These are phyloP conservation scores for Eupithecia abbreviata DNA, from an alignment of 2,888 invertebrate genomes.

Conservation along the genomic window DNA sequence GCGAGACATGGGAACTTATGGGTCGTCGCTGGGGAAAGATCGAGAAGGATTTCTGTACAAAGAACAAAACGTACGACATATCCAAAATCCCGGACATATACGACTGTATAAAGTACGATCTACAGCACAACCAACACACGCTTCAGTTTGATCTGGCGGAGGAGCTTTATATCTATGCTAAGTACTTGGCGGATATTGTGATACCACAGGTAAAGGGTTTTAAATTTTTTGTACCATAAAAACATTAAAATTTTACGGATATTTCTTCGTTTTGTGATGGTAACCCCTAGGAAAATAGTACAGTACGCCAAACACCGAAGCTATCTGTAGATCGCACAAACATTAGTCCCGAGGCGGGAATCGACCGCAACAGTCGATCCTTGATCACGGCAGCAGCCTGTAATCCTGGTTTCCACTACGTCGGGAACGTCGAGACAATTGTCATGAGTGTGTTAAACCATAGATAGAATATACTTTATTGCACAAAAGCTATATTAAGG, in stretches of 20 bases:
- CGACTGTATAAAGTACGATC: conserved; percentile 99
- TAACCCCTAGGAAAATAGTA: no score
- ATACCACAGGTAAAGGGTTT: conserved; percentile 93
- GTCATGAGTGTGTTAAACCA: background rate
- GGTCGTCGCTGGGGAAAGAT: conserved; percentile 98
- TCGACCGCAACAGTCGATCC: no score
- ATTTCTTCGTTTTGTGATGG: no score
- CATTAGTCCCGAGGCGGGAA: no score
- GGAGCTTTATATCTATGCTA: conserved; percentile 96
- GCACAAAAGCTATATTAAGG: no score
- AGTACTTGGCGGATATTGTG: conserved; percentile 98
- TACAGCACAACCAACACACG: conserved; percentile 98
- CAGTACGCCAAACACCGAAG: no score
- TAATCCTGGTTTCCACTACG: background rate
- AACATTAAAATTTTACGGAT: no score
- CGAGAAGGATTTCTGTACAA: conserved; percentile 98
- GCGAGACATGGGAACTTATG: conserved; percentile 99
- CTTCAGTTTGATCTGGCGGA: conserved; percentile 96
- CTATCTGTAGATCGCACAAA: no score
- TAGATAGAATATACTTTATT: no score
- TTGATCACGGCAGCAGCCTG: background rate
- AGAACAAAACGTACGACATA: conserved; percentile 96
- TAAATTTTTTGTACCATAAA: background rate
- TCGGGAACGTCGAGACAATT: background rate
- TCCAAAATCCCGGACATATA: conserved; percentile 99